phyloP scores from a whole-genome alignment of 1,140 invertebrate genomes.

The Apis mellifera region Amel_HAv3.1 CM009944.2:4506001-4506500 shows the following conservation, averaged over 20 bases:
- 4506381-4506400: too few species aligned
- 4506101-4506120: neutral
- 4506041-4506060: slow-evolving; percentile 46
- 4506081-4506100: slow-evolving; percentile 28
- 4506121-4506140: slow-evolving; percentile 45
- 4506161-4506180: slow-evolving; percentile 9
- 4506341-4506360: too few species aligned
- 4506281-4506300: slow-evolving; percentile 15
- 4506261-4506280: slow-evolving; percentile 7
- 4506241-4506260: slow-evolving; percentile 6
- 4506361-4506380: too few species aligned
- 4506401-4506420: too few species aligned
- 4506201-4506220: too few species aligned
- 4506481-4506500: too few species aligned
- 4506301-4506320: neutral
- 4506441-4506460: too few species aligned
- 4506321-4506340: too few species aligned
- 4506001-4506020: slow-evolving; percentile 28
- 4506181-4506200: neutral
- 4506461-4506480: too few species aligned
- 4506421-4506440: too few species aligned
- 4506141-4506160: slow-evolving; percentile 8
- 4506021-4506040: slow-evolving; percentile 53
- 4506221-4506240: neutral
- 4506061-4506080: slow-evolving; percentile 47